Base-by-base conservation (phyloP, 2,113 vertebrate species). In the Microtus ochrogaster region DNA sequence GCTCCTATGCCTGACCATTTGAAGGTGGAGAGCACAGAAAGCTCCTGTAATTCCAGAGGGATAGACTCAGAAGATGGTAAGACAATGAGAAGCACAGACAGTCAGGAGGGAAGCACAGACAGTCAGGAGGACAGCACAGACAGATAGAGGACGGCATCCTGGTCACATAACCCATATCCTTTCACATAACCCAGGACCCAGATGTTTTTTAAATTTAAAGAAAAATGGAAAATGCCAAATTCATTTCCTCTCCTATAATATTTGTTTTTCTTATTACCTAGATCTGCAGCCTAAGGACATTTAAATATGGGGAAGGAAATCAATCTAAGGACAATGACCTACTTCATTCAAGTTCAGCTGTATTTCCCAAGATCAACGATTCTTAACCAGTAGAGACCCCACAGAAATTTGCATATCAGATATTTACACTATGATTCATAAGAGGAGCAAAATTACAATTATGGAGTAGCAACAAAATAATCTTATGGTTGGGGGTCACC, bases 201-300 rank as follows among this genome's bases (percentile, higher is more conserved):
- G 9, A 28, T 66, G 70, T 65, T 66, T 84, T 44, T 66, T 49
- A 36, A 93, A 44, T 83, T 63, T 11, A 7, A 58, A 81, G 87
- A 66, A 72, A 94, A 91, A 39, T 55, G 77, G 24, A 49, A 78
- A 94, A 49, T 22, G 68, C 14, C 47, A 68, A 44, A 83, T 4
- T 79, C 68, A 83, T 82, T 92, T 96, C 65, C 94, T 96, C 52
- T 70, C 49, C 17, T 82, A 1, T 4, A 30, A 9, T 72, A 14
- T 92, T 92, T 68, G 10, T 41, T 61, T 81, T 7, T n/a, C 52
- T 91, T 96, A 88, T 92, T 65, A 86, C 44, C 24, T 91, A 79
- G 30, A 74, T 58, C 70, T 96, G 36, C 21, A 65, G 28, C 36
- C 89, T 77, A 89, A 77, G 28, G 61, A 78, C 44, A 68, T 52